These are phyloP conservation scores for Acanthoscelides obtectus DNA, from an alignment of 2,888 invertebrate species.

Conservation along the genomic window DNA sequence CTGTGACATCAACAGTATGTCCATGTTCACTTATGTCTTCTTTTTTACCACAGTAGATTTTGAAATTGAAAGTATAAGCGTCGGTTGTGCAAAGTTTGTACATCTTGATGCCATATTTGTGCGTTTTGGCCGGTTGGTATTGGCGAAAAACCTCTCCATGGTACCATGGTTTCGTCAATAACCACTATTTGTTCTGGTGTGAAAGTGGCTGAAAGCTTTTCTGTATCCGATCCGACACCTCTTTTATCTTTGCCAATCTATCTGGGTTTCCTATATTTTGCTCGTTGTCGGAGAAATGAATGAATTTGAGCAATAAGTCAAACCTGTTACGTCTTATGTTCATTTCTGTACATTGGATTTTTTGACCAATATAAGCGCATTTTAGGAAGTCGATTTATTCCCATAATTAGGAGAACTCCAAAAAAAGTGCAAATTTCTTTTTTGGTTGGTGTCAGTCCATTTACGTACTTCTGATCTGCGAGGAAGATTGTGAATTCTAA, in stretches of 20 bases:
- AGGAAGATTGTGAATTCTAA: too few relatives aligned
- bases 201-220: not conserved
- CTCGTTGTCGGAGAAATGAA: slow-evolving; percentile 6
- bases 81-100: slow-evolving; percentile 10
- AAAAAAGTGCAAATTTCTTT: too few relatives aligned
- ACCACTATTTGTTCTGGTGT: not conserved
- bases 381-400: slow-evolving; percentile 1
- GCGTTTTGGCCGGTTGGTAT: slow-evolving; percentile 6
- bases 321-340: slow-evolving; percentile 6
- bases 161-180: slow-evolving; percentile 3
- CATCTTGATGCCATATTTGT: slow-evolving; percentile 4
- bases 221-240: slow-evolving; percentile 1
- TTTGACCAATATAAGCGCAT: too few relatives aligned
- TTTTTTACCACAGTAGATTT: slow-evolving; percentile 9
- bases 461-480: too few relatives aligned
- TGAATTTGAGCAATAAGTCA: slow-evolving; percentile 6
- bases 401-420: too few relatives aligned
- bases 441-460: too few relatives aligned
- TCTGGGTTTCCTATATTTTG: not conserved
- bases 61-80: slow-evolving; percentile 10
- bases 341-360: too few relatives aligned
- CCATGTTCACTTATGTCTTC: slow-evolving; percentile 4
- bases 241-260: not conserved
- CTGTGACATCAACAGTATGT: not conserved
- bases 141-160: slow-evolving; percentile 9